A percentile compares a stretch with the other conserved stretches of the same genome.
Conservation (phyloP, 2,888 invertebrate genomes). For the Arrhopalites spinosus region DNA sequence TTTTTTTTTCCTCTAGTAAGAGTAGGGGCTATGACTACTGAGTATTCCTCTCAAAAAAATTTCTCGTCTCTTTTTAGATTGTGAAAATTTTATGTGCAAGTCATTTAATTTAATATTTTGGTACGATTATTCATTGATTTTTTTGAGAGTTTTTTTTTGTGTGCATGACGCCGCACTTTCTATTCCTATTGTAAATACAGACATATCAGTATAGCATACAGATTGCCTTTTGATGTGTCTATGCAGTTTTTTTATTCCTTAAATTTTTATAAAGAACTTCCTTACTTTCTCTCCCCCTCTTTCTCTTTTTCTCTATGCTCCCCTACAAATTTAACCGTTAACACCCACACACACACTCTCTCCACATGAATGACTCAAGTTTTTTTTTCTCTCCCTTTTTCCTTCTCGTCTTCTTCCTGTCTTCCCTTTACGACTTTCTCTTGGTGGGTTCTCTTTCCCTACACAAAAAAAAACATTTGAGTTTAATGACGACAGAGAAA, state of each 20-base stretch:
- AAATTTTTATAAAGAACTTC: not conserved
- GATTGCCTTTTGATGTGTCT: too few species aligned
- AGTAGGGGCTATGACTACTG: too few species aligned
- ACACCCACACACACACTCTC: too few species aligned
- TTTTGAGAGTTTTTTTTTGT: not conserved
- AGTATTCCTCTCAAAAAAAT: too few species aligned
- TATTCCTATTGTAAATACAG: not conserved
- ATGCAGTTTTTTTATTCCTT: not conserved
- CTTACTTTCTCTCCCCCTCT: not conserved
- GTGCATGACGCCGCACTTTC: not conserved
- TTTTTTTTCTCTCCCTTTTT: too few species aligned
- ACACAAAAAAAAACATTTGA: not conserved
- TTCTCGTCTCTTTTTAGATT: not conserved
- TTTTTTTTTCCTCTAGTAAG: too few species aligned
- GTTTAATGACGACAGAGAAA: not conserved
- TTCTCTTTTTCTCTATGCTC: not conserved
- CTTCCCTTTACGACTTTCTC: not conserved
- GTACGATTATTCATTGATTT: constrained; percentile 1
- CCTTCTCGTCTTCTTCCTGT: not conserved
- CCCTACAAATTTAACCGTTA: too few species aligned
- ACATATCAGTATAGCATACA: not conserved
- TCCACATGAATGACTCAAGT: too few species aligned
- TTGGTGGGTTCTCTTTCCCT: not conserved
- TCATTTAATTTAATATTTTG: constrained; percentile 19
- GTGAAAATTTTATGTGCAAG: constrained; percentile 6